Evolutionary conservation across 2,113 vertebrate species (phyloP).

Genomic region (Orientallactaga bullata): DNA sequence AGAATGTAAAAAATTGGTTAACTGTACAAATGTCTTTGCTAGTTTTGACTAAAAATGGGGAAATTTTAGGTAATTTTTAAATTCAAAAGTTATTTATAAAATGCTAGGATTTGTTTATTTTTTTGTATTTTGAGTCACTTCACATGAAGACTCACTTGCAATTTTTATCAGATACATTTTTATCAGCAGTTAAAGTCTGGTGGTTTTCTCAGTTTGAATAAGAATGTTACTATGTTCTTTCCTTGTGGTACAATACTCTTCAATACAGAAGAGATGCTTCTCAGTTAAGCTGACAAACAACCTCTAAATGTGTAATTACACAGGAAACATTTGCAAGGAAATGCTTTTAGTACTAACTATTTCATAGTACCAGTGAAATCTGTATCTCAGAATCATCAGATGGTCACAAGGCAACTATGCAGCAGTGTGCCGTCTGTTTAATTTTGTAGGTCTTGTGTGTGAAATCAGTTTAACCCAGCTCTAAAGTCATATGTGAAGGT

Average conservation of each 20-base stretch:
- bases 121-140: constrained; percentile 83
- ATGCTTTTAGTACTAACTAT: constrained; percentile 72
- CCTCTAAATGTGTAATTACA: constrained; percentile 63
- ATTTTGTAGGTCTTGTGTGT: constrained; percentile 3
- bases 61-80: constrained; percentile 83
- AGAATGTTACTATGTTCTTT: constrained; percentile 75
- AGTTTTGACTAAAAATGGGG: constrained; percentile 82
- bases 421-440: constrained; percentile 69
- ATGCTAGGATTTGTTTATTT: constrained; percentile 79
- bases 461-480: constrained; percentile 70
- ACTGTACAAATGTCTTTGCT: constrained; percentile 78
- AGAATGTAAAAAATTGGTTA: constrained; percentile 82
- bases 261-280: constrained; percentile 53
- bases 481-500: constrained; percentile 72
- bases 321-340: constrained; percentile 59
- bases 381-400: constrained; percentile 60
- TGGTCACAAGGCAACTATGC: constrained; percentile 81
- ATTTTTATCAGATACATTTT: constrained; percentile 81
- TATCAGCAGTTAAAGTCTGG: constrained; percentile 69
- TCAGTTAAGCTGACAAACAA: constrained; percentile 46
- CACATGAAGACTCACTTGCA: constrained; percentile 78
- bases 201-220: constrained; percentile 68
- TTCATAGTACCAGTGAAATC: constrained; percentile 64
- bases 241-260: constrained; percentile 77
- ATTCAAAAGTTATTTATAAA: constrained; percentile 83